These are phyloP conservation scores for Nannobrachium achirus DNA, from an alignment of 2,113 vertebrate genomes.

Conservation along the genomic window DNA sequence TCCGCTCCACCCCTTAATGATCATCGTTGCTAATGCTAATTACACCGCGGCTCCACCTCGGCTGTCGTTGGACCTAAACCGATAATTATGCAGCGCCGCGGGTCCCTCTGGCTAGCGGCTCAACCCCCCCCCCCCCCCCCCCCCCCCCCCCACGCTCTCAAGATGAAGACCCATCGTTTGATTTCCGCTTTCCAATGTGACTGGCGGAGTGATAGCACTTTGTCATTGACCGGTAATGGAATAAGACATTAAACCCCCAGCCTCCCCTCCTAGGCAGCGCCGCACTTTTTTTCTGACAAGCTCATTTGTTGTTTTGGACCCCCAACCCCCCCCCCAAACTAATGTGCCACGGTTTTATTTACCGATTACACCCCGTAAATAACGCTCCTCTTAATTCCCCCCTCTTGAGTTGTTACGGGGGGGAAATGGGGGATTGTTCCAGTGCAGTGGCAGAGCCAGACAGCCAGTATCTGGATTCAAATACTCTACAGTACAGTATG, in stretches of 20 bases:
- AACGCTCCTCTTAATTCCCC: constrained; percentile 60
- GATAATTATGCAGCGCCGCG: constrained; percentile 62
- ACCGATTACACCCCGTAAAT: constrained; percentile 68
- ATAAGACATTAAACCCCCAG: constrained; percentile 44
- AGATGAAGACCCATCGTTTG: constrained; percentile 10
- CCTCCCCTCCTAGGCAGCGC: constrained; percentile 27
- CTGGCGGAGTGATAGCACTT: constrained; percentile 14
- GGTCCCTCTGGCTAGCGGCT: constrained; percentile 49
- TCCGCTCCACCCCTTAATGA: constrained; percentile 78
- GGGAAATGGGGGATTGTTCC: constrained; percentile 42
- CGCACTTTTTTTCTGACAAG: constrained; percentile 56
- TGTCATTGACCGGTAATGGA: constrained; percentile 38
- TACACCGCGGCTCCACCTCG: constrained; percentile 69
- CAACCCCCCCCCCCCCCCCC: constrained; percentile 20
- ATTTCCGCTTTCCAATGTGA: constrained; percentile 33
- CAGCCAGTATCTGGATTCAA: constrained; percentile 49
- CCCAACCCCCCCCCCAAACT: constrained; percentile 29
- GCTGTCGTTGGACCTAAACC: constrained; percentile 63
- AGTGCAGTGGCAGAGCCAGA: constrained; percentile 19
- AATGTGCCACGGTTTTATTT: constrained; percentile 67
- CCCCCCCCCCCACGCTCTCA: neutral
- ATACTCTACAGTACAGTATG: constrained; percentile 57
- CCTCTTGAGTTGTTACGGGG: constrained; percentile 55
- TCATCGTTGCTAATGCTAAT: constrained; percentile 77
- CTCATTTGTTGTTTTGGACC: constrained; percentile 64